phyloP scores from a whole-genome alignment of 2,113 vertebrate species.

The Trogon surrucura region DNA sequence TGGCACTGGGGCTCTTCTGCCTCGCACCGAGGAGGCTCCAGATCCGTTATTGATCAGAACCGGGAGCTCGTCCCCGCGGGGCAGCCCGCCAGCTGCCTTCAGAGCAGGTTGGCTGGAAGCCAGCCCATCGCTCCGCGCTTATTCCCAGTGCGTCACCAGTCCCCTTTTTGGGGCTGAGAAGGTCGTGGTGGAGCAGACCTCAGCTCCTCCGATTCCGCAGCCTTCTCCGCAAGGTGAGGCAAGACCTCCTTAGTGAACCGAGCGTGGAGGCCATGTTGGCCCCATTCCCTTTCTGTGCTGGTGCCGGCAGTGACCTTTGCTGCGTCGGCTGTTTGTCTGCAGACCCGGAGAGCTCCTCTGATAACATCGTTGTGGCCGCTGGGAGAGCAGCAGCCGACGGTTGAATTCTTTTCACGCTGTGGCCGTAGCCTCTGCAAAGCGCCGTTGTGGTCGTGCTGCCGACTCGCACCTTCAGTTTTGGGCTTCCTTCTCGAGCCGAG shows the following conservation, averaged over 20 bases:
- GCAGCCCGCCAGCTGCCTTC: constrained; percentile 5
- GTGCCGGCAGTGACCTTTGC: constrained; percentile 5
- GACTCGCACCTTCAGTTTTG: neutral
- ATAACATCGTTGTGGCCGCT: neutral
- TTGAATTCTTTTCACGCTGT: neutral
- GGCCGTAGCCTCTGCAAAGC: neutral
- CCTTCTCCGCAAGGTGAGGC: neutral
- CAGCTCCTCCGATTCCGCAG: neutral
- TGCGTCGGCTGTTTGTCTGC: neutral
- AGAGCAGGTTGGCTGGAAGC: neutral
- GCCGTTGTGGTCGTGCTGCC: neutral
- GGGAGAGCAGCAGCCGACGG: neutral
- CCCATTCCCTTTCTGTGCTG: neutral
- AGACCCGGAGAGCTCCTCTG: constrained; percentile 33
- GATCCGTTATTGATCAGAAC: constrained; percentile 10
- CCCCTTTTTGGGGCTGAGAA: neutral
- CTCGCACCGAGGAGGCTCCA: neutral
- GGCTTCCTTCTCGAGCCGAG: neutral
- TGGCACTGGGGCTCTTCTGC: neutral
- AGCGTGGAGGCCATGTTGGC: neutral
- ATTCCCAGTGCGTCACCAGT: neutral
- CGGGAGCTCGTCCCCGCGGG: neutral
- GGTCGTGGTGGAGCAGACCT: neutral
- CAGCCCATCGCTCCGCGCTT: neutral
- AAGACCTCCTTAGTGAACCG: neutral